Base-by-base conservation (phyloP, 2,888 invertebrate species). In the Pollenia griseotomentosa region DNA sequence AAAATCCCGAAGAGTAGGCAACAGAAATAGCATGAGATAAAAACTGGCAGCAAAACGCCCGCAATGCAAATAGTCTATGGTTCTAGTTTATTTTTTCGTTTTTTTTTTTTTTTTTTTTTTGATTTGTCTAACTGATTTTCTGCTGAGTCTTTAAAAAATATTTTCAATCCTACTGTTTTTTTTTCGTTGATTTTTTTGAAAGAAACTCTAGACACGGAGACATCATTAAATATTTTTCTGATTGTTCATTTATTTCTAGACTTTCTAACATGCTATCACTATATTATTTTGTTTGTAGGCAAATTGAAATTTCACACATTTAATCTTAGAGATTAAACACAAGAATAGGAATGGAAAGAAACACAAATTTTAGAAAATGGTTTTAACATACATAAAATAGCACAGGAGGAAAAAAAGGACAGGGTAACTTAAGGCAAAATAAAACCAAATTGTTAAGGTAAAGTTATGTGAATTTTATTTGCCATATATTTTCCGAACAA, bases 241-340 rank as follows among this genome's bases (percentile, higher is more conserved):
- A 55, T 46, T 68, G 51, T 55, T 70, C 66, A 44, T 71, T 59
- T 81, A 42, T 77, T 71, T 16, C n/a, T 44, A 14, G n/a, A 40
- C n/a, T 65, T 71, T 59, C 33, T 59, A 51, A 53, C 44, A 68
- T 33, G 70, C 12, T 33, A 63, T 53, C 16, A n/a, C 46, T 71
- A 14, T 46, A 44, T 40, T 75, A 53, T 63, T 65, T 82, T 61
- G 77, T 61, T 79, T 46, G 73, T 63, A 68, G 55, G 61, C 68
- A 83, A 87, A 78, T 87, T 81, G 80, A 83, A 86, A 83, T 84
- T 86, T 87, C 68, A 84, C 83, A 83, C 77, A 87, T 81, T 73
- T 73, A 81, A 77, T 71, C 65, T 61, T 19, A 51, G 48, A 66
- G 83, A 87, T 83, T 87, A 83, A 75, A 75, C 23, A 71, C 4